phyloP scores from a whole-genome alignment of 1,140 invertebrate species.

The Hyphantria cunea region DNA sequence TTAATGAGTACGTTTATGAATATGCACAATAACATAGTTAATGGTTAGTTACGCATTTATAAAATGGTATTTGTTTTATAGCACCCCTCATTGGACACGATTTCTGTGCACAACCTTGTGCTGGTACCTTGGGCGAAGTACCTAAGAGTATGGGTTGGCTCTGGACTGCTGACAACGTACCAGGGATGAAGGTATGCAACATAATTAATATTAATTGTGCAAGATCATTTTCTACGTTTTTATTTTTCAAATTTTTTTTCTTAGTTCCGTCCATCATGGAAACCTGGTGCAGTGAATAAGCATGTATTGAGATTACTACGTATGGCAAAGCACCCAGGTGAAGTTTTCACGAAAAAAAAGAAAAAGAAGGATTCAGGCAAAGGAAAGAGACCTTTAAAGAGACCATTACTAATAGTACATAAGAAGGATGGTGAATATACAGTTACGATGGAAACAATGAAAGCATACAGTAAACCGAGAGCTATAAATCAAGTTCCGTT shows the following conservation, averaged over 20 bases:
- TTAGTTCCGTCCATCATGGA: conserved; percentile 68
- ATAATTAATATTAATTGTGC: conserved; percentile 13
- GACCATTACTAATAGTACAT: conserved; percentile 63
- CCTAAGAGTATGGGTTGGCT: conserved; percentile 74
- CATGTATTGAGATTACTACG: conserved; percentile 63
- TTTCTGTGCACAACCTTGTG: conserved; percentile 63
- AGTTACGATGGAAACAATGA: conserved; percentile 76
- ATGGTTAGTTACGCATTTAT: background rate
- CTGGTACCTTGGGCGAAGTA: conserved; percentile 55
- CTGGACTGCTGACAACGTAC: conserved; percentile 67
- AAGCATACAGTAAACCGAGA: conserved; percentile 57
- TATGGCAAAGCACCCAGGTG: conserved; percentile 62
- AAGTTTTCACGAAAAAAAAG: conserved; percentile 62
- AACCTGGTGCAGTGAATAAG: conserved; percentile 68
- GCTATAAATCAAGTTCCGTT: conserved; percentile 66
- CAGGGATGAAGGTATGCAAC: conserved; percentile 66
- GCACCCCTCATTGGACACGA: conserved; percentile 71
- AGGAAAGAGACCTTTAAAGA: conserved; percentile 58
- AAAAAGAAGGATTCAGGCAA: conserved; percentile 53
- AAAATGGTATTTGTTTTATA: conserved; percentile 35
- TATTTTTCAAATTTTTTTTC: conserved; percentile 50
- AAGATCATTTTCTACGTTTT: conserved; percentile 20
- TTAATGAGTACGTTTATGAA: background rate
- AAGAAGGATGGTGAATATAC: conserved; percentile 71
- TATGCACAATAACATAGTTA: background rate